Evolutionary conservation across 2,113 vertebrate species (phyloP).

Genomic region (Enhydra lutris): DNA sequence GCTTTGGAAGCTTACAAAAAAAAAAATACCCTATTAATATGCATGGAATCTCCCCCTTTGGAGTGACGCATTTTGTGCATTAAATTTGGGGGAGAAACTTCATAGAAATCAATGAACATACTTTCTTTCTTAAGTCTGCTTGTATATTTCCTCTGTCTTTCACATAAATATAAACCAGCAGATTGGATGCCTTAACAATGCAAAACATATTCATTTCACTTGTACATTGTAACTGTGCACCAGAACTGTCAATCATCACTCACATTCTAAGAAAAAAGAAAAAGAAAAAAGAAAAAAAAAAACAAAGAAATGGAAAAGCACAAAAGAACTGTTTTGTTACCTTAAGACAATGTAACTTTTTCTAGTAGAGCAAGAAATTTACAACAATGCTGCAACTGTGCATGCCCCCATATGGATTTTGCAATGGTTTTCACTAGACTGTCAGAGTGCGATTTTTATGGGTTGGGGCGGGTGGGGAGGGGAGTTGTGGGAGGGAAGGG

Average conservation of each 20-base stretch:
- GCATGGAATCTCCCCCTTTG: slow-evolving; percentile 93
- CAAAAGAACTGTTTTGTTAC: slow-evolving; percentile 95
- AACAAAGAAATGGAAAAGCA: slow-evolving; percentile 92
- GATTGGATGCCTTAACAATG: slow-evolving; percentile 99
- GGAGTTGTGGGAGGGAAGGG: slow-evolving; percentile 55
- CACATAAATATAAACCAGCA: slow-evolving; percentile 99
- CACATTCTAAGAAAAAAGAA: slow-evolving; percentile 89
- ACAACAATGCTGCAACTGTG: slow-evolving; percentile 88
- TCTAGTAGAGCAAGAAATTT: slow-evolving; percentile 87
- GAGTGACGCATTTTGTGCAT: slow-evolving; percentile 92
- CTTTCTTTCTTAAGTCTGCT: slow-evolving; percentile 95
- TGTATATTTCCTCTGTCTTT: slow-evolving; percentile 93
- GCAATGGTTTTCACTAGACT: slow-evolving; percentile 86
- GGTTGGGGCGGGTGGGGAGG: slow-evolving; percentile 67
- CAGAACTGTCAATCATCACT: slow-evolving; percentile 94
- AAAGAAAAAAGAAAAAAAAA: slow-evolving; percentile 56
- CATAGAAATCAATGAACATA: slow-evolving; percentile 91
- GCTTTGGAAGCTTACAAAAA: slow-evolving; percentile 92
- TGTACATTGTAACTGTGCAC: slow-evolving; percentile 95
- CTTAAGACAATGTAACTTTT: slow-evolving; percentile 91
- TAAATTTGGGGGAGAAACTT: slow-evolving; percentile 89
- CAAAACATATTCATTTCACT: slow-evolving; percentile 97
- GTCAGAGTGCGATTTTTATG: slow-evolving; percentile 85
- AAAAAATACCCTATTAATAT: slow-evolving; percentile 92
- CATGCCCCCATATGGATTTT: slow-evolving; percentile 87